A percentile compares a stretch with the other conserved stretches of the same genome.
phyloP scores from a whole-genome alignment of 1,140 invertebrate species.

The Heliconius himera region DNA sequence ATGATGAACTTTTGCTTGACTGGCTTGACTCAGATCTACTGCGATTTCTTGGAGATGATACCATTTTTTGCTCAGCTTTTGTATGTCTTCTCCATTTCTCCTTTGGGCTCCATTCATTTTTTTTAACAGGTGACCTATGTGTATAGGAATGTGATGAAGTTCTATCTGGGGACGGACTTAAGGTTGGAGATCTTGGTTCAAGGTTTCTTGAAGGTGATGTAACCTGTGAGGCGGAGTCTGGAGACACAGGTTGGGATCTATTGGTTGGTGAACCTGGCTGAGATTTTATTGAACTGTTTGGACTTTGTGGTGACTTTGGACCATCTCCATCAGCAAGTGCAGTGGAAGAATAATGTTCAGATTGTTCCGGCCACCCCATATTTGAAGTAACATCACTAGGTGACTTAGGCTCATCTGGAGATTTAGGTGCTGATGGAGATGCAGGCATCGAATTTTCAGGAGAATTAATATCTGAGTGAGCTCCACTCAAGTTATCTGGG shows the following conservation, averaged over 20 bases:
- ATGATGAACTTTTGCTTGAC: conserved; percentile 76
- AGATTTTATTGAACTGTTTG: conserved; percentile 59
- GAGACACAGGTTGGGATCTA: conserved; percentile 60
- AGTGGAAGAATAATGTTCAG: conserved; percentile 50
- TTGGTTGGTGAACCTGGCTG: conserved; percentile 52
- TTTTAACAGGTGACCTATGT: conserved; percentile 55
- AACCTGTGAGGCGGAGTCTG: conserved; percentile 59
- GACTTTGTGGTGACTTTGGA: conserved; percentile 64
- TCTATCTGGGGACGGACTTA: conserved; percentile 63
- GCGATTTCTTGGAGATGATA: conserved; percentile 51
- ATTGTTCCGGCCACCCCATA: conserved; percentile 60
- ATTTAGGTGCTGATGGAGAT: conserved; percentile 65
- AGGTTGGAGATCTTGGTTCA: conserved; percentile 40
- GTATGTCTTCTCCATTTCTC: conserved; percentile 72
- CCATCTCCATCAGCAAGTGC: conserved; percentile 31
- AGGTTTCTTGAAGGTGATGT: conserved; percentile 39
- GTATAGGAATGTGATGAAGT: conserved; percentile 55
- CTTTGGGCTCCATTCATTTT: conserved; percentile 72
- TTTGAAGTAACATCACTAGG: conserved; percentile 68
- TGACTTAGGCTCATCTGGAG: conserved; percentile 63
- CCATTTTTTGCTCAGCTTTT: conserved; percentile 76
- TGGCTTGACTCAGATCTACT: conserved; percentile 74
- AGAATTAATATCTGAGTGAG: conserved; percentile 74
- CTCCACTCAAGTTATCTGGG: conserved; percentile 68
- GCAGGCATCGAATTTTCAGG: conserved; percentile 69